phyloP scores from a whole-genome alignment of 2,888 invertebrate genomes.

The Himalopsyche japonica region DNA sequence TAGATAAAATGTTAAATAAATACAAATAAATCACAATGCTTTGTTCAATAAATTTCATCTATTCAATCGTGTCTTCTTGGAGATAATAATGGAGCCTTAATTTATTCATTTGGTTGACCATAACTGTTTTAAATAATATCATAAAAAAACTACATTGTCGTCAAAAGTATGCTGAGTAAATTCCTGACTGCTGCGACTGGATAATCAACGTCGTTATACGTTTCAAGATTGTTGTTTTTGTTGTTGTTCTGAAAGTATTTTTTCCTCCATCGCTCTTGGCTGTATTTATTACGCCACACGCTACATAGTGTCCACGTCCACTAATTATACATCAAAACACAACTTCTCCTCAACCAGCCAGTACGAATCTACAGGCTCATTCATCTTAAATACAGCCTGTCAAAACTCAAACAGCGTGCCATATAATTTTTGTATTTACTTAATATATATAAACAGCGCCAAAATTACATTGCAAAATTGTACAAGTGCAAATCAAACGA shows the following conservation, averaged over 20 bases:
- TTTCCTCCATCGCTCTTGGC: not conserved
- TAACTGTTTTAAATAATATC: not conserved
- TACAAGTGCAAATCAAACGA: too few relatives aligned
- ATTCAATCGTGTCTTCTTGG: too few relatives aligned
- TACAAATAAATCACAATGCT: too few relatives aligned
- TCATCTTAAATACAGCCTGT: not conserved
- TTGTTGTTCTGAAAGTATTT: not conserved
- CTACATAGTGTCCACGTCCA: slow-evolving; percentile 23
- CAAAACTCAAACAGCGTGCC: not conserved
- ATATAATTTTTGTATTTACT: too few relatives aligned
- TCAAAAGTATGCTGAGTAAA: not conserved
- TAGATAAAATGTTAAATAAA: too few relatives aligned
- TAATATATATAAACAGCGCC: too few relatives aligned
- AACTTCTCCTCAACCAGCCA: slow-evolving; percentile 11
- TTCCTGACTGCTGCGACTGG: not conserved
- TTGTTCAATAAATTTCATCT: too few relatives aligned
- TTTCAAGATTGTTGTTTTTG: not conserved
- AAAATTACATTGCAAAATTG: too few relatives aligned
- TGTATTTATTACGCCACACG: slow-evolving; percentile 11
- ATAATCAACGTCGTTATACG: not conserved
- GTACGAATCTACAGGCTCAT: not conserved
- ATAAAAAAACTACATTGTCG: not conserved
- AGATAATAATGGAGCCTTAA: too few relatives aligned
- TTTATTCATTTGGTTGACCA: not conserved
- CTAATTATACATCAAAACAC: slow-evolving; percentile 28